A percentile compares a stretch with the other conserved stretches of the same genome.
Conservation (phyloP, 2,113 vertebrate genomes). For the Xiphophorus couchianus region DNA sequence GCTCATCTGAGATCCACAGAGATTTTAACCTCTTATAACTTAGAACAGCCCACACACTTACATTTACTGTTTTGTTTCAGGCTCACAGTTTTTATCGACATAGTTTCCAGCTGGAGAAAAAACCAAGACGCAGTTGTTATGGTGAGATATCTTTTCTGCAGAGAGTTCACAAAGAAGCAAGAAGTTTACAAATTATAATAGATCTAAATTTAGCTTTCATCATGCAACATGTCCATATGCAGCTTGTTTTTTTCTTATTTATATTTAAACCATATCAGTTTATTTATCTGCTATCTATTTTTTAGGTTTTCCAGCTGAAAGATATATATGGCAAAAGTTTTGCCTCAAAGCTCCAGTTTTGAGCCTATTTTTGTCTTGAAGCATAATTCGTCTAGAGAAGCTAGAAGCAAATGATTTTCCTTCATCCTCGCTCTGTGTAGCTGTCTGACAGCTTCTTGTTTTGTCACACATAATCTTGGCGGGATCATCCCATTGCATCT, state of each 20-base stretch:
- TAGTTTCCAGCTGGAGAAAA: background rate
- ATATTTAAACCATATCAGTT: background rate
- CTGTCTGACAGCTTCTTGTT: conserved; percentile 47
- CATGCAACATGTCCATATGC: no score
- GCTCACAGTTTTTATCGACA: background rate
- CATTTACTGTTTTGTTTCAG: background rate
- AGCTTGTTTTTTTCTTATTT: background rate
- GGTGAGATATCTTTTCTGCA: background rate
- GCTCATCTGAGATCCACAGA: background rate
- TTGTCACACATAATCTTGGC: conserved; percentile 50
- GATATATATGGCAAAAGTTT: conserved; percentile 50
- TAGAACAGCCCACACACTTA: background rate
- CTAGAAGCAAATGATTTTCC: conserved; percentile 35
- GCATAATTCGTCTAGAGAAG: conserved; percentile 44
- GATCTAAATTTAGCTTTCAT: background rate
- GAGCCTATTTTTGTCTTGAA: conserved; percentile 50
- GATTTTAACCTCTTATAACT: background rate
- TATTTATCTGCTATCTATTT: conserved; percentile 9
- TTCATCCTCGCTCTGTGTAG: conserved; percentile 31
- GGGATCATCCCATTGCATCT: conserved; percentile 40
- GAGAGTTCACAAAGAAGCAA: background rate
- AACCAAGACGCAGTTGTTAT: conserved; percentile 12
- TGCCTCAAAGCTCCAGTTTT: conserved; percentile 31
- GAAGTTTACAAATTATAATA: background rate
- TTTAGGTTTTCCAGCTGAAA: conserved; percentile 38